phyloP scores from a whole-genome alignment of 2,888 invertebrate species.

The Sisyra nigra region DNA sequence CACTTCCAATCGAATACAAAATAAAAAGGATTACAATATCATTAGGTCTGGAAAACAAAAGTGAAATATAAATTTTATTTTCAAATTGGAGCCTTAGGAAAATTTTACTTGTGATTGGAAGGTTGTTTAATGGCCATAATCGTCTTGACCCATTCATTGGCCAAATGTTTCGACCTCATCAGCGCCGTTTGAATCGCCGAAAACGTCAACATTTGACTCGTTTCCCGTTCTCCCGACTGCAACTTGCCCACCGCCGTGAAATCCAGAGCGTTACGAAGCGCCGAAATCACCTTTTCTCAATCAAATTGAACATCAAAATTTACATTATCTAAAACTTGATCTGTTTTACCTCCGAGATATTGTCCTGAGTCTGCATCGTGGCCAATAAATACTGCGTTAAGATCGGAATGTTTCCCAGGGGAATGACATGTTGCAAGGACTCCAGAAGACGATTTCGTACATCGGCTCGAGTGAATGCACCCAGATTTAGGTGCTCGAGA shows the following conservation, averaged over 20 bases:
- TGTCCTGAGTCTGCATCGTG: conserved; percentile 25
- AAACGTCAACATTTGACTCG: conserved; percentile 40
- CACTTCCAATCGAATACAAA: conserved; percentile 40
- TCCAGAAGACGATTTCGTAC: conserved; percentile 40
- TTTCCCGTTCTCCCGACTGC: conserved; percentile 33
- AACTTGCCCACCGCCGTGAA: conserved; percentile 29
- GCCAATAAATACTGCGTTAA: conserved; percentile 41
- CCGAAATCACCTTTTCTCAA: conserved; percentile 28
- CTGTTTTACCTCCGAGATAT: conserved; percentile 1
- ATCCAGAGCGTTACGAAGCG: conserved; percentile 33
- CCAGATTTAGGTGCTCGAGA: conserved; percentile 42
- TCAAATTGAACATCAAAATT: conserved; percentile 11
- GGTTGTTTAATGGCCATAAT: conserved; percentile 31
- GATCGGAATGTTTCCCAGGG: conserved; percentile 33
- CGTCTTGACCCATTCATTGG: conserved; percentile 40
- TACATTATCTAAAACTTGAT: not conserved
- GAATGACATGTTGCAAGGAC: conserved; percentile 32
- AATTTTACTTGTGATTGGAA: conserved; percentile 29
- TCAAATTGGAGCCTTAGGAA: not conserved
- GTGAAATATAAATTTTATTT: not conserved
- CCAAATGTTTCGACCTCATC: conserved; percentile 34
- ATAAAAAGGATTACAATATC: conserved; percentile 52
- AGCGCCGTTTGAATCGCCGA: conserved; percentile 38
- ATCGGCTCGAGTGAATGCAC: conserved; percentile 34
- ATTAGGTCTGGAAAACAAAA: conserved; percentile 29